Conservation (phyloP, 2,888 invertebrate genomes). For the Arctia plantaginis region DNA sequence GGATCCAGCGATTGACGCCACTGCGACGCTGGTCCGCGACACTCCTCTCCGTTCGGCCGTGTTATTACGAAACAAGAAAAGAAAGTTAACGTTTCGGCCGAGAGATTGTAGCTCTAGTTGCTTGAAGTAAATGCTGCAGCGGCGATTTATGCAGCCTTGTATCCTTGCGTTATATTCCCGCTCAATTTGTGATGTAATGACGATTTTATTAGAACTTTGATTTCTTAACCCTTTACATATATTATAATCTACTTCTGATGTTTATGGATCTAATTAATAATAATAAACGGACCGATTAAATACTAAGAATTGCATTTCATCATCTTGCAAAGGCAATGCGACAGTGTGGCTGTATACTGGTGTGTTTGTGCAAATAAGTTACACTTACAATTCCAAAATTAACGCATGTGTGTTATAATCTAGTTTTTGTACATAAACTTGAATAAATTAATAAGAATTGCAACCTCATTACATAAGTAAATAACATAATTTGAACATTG, state of each 20-base stretch:
- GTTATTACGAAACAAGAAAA: conserved; percentile 82
- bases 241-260: conserved; percentile 44
- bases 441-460: conserved; percentile 20
- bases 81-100: conserved; percentile 76
- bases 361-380: background rate
- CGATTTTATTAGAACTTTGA: conserved; percentile 64
- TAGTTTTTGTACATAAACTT: conserved; percentile 25
- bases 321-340: conserved; percentile 5
- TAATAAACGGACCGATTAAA: conserved; percentile 44
- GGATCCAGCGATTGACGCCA: conserved; percentile 61
- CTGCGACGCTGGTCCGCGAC: conserved; percentile 60
- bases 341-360: background rate
- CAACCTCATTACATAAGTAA: conserved; percentile 26
- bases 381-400: conserved; percentile 4
- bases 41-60: conserved; percentile 74
- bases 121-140: conserved; percentile 58
- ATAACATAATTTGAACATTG: conserved; percentile 46
- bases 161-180: conserved; percentile 59
- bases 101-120: conserved; percentile 69
- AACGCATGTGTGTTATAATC: conserved; percentile 23
- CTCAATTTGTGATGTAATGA: conserved; percentile 63
- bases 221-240: conserved; percentile 65
- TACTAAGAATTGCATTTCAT: conserved; percentile 1
- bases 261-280: conserved; percentile 50
- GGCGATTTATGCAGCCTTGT: conserved; percentile 55